Conservation (phyloP, 2,888 invertebrate genomes). For the Alloscopus bannaensis region DNA sequence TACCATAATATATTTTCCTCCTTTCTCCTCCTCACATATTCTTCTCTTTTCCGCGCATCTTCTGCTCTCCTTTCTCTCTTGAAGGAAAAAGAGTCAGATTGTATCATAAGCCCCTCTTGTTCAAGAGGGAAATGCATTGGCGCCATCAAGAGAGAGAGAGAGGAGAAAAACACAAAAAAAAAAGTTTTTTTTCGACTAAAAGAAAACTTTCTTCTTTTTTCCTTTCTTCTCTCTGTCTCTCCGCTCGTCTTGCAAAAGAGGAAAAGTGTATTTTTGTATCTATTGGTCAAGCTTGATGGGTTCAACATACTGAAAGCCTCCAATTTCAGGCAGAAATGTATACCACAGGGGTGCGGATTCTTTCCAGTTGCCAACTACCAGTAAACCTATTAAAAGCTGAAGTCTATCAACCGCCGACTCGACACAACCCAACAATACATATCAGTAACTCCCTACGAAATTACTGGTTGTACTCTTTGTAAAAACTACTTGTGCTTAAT, state of each 20-base stretch:
- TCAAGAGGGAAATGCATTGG: slow-evolving; percentile 38
- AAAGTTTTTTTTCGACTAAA: too few relatives aligned
- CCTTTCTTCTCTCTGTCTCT: not conserved
- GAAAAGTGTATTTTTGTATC: not conserved
- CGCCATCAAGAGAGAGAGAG: slow-evolving; percentile 42
- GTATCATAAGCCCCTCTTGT: slow-evolving; percentile 15
- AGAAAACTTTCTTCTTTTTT: slow-evolving; percentile 2
- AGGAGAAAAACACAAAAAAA: not conserved
- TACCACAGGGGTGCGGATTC: too few relatives aligned
- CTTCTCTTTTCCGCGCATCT: not conserved
- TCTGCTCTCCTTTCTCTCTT: slow-evolving; percentile 3
- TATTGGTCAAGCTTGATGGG: slow-evolving; percentile 9
- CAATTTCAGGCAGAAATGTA: too few relatives aligned
- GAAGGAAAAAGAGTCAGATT: slow-evolving; percentile 3
- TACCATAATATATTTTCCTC: too few relatives aligned
- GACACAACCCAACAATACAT: too few relatives aligned
- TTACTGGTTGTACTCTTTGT: too few relatives aligned
- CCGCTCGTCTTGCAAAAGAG: not conserved
- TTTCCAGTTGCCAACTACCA: too few relatives aligned
- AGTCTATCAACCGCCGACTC: too few relatives aligned
- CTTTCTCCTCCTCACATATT: not conserved
- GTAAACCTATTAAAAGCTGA: too few relatives aligned
- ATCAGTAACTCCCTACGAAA: too few relatives aligned
- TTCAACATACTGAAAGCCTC: not conserved
- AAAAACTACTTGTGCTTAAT: too few relatives aligned